A percentile compares a stretch with the other conserved stretches of the same genome.
Evolutionary conservation across 2,888 invertebrate species (phyloP).

Genomic region (Nomada goodeniana): DNA sequence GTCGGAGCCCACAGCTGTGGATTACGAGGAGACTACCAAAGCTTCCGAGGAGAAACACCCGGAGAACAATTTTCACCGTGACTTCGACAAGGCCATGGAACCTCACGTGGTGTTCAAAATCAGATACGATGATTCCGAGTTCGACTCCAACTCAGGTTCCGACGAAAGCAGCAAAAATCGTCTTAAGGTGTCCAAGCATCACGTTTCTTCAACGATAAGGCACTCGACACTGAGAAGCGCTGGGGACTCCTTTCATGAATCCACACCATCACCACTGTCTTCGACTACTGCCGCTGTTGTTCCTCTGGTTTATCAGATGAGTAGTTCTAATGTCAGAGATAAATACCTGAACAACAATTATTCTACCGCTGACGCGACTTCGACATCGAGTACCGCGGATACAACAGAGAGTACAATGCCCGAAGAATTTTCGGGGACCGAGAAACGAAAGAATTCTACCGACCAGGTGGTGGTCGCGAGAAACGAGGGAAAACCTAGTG

Average conservation of each 20-base stretch:
- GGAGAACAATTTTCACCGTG: slow-evolving; percentile 58
- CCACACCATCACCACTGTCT: slow-evolving; percentile 44
- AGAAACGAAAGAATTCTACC: background rate
- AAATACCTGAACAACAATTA: slow-evolving; percentile 24
- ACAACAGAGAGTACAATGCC: background rate
- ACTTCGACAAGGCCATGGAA: slow-evolving; percentile 77
- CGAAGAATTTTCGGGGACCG: background rate
- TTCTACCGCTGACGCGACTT: background rate
- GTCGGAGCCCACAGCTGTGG: slow-evolving; percentile 45
- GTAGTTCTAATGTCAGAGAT: slow-evolving; percentile 30
- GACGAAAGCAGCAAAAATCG: slow-evolving; percentile 66
- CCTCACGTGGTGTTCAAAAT: slow-evolving; percentile 82
- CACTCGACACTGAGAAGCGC: slow-evolving; percentile 50
- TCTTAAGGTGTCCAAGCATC: slow-evolving; percentile 41
- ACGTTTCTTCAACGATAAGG: slow-evolving; percentile 39
- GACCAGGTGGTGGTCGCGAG: background rate
- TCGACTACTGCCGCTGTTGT: slow-evolving; percentile 54
- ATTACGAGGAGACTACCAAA: slow-evolving; percentile 55
- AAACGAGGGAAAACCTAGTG: slow-evolving; percentile 32
- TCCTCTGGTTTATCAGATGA: slow-evolving; percentile 67
- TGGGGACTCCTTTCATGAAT: slow-evolving; percentile 69
- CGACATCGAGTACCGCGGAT: background rate
- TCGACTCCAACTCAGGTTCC: slow-evolving; percentile 77
- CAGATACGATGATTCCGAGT: slow-evolving; percentile 80
- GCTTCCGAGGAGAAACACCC: slow-evolving; percentile 48